Evolutionary conservation across 2,797 vertebrate species (phyloP), one percentile per base, ranked within the genome.

Genomic region (Ambastaia sidthimunki): DNA sequence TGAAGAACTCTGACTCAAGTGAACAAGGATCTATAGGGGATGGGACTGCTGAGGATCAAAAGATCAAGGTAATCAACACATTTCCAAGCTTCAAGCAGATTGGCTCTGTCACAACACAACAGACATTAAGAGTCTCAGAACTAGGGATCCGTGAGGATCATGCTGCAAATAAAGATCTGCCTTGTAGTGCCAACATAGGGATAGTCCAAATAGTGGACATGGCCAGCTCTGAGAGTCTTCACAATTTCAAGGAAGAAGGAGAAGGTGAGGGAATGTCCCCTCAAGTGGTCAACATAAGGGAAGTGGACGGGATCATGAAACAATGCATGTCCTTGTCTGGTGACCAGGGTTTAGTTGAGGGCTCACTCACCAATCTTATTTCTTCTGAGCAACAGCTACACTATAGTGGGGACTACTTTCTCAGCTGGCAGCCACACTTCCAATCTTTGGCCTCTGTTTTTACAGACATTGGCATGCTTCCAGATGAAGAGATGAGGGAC

Each of bases 11-110:
- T 18, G 92, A 92, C 76, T 95, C 94, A 1, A 96, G 95, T 3
- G 94, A 95, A 5, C 94, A 92, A 55, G 92, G 95, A 50, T 98
- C 95, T 48, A 94, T 94, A 0, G 95, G 97, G 85, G 96, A 94
- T 31, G 95, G 97, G 87, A 96, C 92, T 2, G 94, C 95, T 4
- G 97, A 98, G 81, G 96, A 98, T 1, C 93, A 95, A 83, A 97
- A 97, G 90, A 97, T 98, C 67, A 95, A 95, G 87, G 92, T 90
- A 93, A 97, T 98, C 71, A 97, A 93, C 80, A 92, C 95, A 55
- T 90, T 91, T 80, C 91, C 92, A 68, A 93, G 89, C 78, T 89
- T 86, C 66, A 94, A 94, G 89, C 89, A 86, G 54, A 50, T 84
- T 0, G n/a, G 88, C 57, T 92, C 90, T 0, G 57, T 48, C 0